Evolutionary conservation across 1,140 invertebrate genomes (phyloP), one percentile per base, ranked within the genome.

Genomic region (Sycophila sp.): DNA sequence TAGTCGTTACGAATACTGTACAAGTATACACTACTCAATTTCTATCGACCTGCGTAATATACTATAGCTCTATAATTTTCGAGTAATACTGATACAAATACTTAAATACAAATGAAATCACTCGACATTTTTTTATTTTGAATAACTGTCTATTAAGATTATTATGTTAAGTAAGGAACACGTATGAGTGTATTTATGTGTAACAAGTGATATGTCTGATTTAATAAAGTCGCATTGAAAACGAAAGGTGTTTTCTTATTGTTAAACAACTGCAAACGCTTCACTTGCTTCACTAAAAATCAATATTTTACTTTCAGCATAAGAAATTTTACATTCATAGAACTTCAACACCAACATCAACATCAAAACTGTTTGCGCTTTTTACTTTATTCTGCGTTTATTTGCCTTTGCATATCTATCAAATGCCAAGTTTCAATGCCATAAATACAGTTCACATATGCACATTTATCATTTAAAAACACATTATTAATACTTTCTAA

Each of bases 191-290:
- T 55, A 28, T 32, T 32, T 32, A 34, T 34, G 51, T 34, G n/a
- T 32, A 17, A 55, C 10, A 32, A 55, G 17, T 32, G 6, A 55
- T 32, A 55, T 32, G n/a, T 17, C 34, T 55, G 26, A 55, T 32
- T 32, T 32, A 55, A 55, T 55, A 55, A 55, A 53, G 34, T 34
- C 28, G 49, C 49, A 53, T 6, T 53, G 15, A n/a, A n/a, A n/a
- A n/a, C n/a, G n/a, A n/a, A n/a, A n/a, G n/a, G n/a, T n/a, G n/a
- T n/a, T n/a, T n/a, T n/a, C n/a, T n/a, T n/a, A n/a, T n/a, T n/a
- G n/a, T n/a, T n/a, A n/a, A n/a, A n/a, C n/a, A n/a, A n/a, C n/a
- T n/a, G n/a, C n/a, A n/a, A n/a, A n/a, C n/a, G n/a, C n/a, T n/a
- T n/a, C n/a, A n/a, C n/a, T n/a, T n/a, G n/a, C n/a, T n/a, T n/a